These are phyloP conservation scores for Fabriciana adippe DNA, from an alignment of 2,888 invertebrate genomes.

Conservation along the genomic window DNA sequence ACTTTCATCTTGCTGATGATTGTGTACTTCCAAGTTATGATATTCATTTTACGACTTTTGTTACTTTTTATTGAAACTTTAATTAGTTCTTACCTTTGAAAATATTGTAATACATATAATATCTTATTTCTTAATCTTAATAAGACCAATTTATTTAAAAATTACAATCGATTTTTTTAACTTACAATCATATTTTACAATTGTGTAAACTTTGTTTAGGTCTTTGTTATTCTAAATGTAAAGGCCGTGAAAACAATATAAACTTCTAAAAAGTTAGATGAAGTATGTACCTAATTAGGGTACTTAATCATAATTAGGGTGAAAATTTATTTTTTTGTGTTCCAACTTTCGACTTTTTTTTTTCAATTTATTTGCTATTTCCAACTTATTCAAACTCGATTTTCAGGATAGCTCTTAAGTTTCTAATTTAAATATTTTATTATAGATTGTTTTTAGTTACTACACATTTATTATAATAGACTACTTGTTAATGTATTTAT, in stretches of 20 bases:
- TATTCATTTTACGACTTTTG: background rate
- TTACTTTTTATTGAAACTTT: slow-evolving; percentile 9
- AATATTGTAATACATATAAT: background rate
- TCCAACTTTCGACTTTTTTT: background rate
- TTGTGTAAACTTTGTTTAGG: slow-evolving; percentile 2
- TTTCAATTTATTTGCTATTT: background rate
- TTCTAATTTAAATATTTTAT: too few relatives aligned
- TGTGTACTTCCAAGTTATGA: slow-evolving; percentile 4
- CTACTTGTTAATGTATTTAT: too few relatives aligned
- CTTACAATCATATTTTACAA: slow-evolving; percentile 11
- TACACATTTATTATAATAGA: too few relatives aligned
- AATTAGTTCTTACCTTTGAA: background rate
- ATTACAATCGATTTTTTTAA: background rate
- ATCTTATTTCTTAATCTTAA: background rate
- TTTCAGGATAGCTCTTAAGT: too few relatives aligned
- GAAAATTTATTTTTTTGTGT: slow-evolving; percentile 17
- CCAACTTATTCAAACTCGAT: too few relatives aligned
- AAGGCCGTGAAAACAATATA: slow-evolving; percentile 12
- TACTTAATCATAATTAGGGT: slow-evolving; percentile 28
- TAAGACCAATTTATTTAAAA: background rate
- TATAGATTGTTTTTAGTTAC: too few relatives aligned
- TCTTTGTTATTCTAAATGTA: slow-evolving; percentile 18
- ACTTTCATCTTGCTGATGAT: slow-evolving; percentile 3
- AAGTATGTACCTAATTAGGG: slow-evolving; percentile 26
- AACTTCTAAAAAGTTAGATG: slow-evolving; percentile 24